Conservation (phyloP, 2,113 vertebrate genomes). For the Eulacestoma nigropectus region DNA sequence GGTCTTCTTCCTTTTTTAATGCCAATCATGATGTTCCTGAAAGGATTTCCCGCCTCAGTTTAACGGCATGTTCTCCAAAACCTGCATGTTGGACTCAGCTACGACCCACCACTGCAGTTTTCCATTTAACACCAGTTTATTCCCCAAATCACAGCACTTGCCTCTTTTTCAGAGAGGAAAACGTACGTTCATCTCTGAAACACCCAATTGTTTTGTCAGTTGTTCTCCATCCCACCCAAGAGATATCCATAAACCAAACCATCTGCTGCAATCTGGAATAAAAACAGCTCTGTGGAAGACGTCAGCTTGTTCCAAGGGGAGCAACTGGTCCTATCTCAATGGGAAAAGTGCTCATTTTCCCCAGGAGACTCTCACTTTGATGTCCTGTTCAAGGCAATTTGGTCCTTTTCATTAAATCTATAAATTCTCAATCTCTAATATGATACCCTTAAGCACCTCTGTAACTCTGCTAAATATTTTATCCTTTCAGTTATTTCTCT, state of each 20-base stretch:
- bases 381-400: neutral
- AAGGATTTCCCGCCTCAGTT: neutral
- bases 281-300: neutral
- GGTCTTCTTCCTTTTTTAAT: neutral
- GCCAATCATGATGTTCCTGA: neutral
- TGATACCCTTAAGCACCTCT: neutral
- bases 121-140: neutral
- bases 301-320: rapidly evolving
- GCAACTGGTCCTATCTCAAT: neutral
- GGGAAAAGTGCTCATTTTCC: neutral
- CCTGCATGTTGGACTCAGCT: neutral
- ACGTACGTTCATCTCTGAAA: neutral
- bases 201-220: neutral
- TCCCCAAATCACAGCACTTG: neutral
- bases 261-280: neutral
- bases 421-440: neutral
- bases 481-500: neutral
- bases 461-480: neutral
- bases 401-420: neutral
- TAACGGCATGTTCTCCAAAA: neutral
- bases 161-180: neutral
- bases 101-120: neutral
- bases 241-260: neutral
- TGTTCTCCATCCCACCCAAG: neutral
- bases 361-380: neutral